phyloP scores from a whole-genome alignment of 2,888 invertebrate genomes.

The Stegophylla sp. region DNA sequence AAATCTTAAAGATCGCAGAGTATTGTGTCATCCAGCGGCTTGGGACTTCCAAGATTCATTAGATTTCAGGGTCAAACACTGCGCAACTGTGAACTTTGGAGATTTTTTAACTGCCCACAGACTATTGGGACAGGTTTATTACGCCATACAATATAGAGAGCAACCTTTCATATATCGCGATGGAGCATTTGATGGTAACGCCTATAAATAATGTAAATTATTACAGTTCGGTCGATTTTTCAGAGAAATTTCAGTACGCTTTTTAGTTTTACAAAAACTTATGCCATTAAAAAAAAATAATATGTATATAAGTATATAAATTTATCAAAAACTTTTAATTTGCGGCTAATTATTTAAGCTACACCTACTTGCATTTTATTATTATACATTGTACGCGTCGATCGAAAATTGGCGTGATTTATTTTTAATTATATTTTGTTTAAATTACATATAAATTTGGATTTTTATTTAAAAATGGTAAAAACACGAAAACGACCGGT shows the following conservation, averaged over 20 bases:
- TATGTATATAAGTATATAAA: too few species aligned
- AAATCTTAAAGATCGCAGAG: slow-evolving; percentile 76
- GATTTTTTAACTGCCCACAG: slow-evolving; percentile 69
- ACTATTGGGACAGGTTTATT: slow-evolving; percentile 84
- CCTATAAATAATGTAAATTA: not conserved
- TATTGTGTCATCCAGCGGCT: slow-evolving; percentile 86
- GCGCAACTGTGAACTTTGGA: slow-evolving; percentile 73
- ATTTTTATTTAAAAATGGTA: too few species aligned
- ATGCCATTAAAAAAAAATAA: too few species aligned
- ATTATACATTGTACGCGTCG: too few species aligned
- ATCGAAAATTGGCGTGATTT: too few species aligned
- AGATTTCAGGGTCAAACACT: slow-evolving; percentile 84
- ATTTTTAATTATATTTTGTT: too few species aligned
- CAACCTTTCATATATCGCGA: slow-evolving; percentile 75
- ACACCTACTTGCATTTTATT: too few species aligned
- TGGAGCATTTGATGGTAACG: slow-evolving; percentile 67
- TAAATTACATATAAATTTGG: too few species aligned
- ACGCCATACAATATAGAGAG: slow-evolving; percentile 76
- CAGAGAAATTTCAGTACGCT: too few species aligned
- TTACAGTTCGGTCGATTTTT: too few species aligned
- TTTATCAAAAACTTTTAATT: slow-evolving; percentile 10
- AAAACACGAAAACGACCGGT: too few species aligned
- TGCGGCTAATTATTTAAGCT: not conserved
- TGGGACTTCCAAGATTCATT: slow-evolving; percentile 85
- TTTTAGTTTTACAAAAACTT: too few species aligned